Evolutionary conservation across 2,888 invertebrate genomes (phyloP), one percentile per base, ranked within the genome.

Genomic region (Ceraclea dissimilis): DNA sequence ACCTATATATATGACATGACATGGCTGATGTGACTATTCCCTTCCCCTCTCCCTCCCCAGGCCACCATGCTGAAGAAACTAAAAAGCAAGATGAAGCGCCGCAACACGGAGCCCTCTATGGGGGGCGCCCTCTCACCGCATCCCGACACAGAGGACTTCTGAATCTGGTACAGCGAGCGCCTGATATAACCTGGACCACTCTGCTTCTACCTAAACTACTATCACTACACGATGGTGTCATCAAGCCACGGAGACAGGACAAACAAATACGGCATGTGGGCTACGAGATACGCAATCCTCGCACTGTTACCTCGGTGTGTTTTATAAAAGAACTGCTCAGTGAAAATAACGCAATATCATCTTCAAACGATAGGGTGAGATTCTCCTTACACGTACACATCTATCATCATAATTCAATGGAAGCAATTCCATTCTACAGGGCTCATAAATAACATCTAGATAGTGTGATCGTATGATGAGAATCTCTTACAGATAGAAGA

Each of bases 1-100:
- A 31, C 31, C 31, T 31, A 11, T 8, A 31, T 4, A 43, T 43
- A 13, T 13, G 17, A 46, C 18, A 49, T 49, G 26, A 47, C 26
- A 53, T 53, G 31, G 54, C 51, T 62, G 62, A 58, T 58, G 60
- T 56, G 51, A 54, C 55, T 52, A 39, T 39, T 39, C 39, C 54
- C 54, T 50, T 34, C 54, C 53, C 57, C 59, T 43, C 65, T 76
- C 75, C 72, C 73, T 76, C 79, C 78, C 79, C 82, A 97, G 97
- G 97, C 98, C 75, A 97, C 97, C 79, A 98, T 98, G 98, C 84
- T 98, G 82, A 97, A 97, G 88, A 97, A 98, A 84, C 89, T 88
- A 77, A 90, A 90, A 80, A 85, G 85, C 70, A 97, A 97, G 84
- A 94, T 95, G 86, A 94, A 94, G 79, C 84, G 96, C 67, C 88